Conservation (phyloP, 2,797 vertebrate species). For the Pseudochirops corinnae region DNA sequence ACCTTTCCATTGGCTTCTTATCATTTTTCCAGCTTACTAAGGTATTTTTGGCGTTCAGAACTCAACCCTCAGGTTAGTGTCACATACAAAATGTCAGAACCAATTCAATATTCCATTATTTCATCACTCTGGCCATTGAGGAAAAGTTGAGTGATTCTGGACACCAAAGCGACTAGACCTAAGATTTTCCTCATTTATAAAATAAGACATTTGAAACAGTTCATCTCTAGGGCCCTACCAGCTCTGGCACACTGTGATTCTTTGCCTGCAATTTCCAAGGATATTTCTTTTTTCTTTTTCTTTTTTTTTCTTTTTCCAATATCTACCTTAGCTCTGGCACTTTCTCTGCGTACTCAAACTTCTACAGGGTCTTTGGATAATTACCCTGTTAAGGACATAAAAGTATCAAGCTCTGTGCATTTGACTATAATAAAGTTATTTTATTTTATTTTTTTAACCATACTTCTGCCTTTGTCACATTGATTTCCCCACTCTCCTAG, state of each 20-base stretch:
- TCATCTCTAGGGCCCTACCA: not conserved
- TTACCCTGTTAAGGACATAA: not conserved
- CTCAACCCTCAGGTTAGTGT: not conserved
- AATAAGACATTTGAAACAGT: not conserved
- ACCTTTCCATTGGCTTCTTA: not conserved
- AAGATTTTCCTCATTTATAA: not conserved
- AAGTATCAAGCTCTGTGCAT: not conserved
- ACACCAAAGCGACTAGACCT: not conserved
- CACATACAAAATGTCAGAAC: not conserved
- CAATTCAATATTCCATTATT: not conserved
- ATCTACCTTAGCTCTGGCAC: not conserved
- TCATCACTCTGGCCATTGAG: not conserved
- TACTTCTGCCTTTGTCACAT: not conserved
- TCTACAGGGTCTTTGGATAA: not conserved
- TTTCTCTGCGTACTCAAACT: not conserved
- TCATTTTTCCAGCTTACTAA: not conserved
- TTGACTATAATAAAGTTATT: conserved; percentile 19
- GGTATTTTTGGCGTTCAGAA: not conserved
- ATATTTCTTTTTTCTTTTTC: not conserved
- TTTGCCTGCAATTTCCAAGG: not conserved
- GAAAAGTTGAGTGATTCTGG: not conserved
- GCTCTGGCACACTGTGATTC: not conserved
- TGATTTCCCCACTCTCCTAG: conserved; percentile 29
- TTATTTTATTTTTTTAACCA: conserved; percentile 3
- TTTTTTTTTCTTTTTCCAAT: not conserved